Evolutionary conservation across 2,888 invertebrate genomes (phyloP), one percentile per base, ranked within the genome.

Genomic region (Entomobrya proxima): DNA sequence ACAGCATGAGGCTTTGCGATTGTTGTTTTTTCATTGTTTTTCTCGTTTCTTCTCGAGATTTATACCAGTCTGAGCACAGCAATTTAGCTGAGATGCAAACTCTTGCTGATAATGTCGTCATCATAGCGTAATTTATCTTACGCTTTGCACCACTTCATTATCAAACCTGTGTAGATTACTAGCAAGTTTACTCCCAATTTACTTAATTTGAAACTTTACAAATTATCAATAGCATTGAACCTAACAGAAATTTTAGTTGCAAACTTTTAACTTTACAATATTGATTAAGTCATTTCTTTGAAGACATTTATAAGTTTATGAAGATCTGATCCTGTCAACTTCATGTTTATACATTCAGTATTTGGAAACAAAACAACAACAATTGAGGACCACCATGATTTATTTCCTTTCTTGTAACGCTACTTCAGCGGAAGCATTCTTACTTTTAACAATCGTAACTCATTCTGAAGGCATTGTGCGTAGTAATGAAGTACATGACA

Each of bases 51-150:
- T 55, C 30, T 55, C 5, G 74, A 32, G 72, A 74, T 74, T 58
- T 74, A 81, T 69, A 44, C 74, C 81, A 81, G 81, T 81, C 81
- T 81, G 55, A 61, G 21, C 7, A 24, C 18, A 13, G 13, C 15
- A 61, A 61, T 18, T 21, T 5, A 58, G 3, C 67, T 21, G 21
- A 67, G 21, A 40, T 67, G 4, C 0, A 13, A 40, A 67, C 15
- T 40, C 44, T 18, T 37, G 4, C 35, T 40, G 40, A 5, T n/a
- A 7, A 35, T 58, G n/a, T 24, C 58, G 21, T 30, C 58, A 58
- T 58, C 30, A 58, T 27, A 27, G 5, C 32, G 6, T 58, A n/a
- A n/a, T n/a, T n/a, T n/a, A n/a, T n/a, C n/a, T 18, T 18, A 50
- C 21, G 11, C 11, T 50, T 50, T 50, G 50, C 50, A 18, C 50